Percentiles rank a stretch among this genome's conserved stretches.
These are phyloP conservation scores for Buphagus erythrorhynchus DNA, from an alignment of 2,797 vertebrate species.

Conservation along the genomic window DNA sequence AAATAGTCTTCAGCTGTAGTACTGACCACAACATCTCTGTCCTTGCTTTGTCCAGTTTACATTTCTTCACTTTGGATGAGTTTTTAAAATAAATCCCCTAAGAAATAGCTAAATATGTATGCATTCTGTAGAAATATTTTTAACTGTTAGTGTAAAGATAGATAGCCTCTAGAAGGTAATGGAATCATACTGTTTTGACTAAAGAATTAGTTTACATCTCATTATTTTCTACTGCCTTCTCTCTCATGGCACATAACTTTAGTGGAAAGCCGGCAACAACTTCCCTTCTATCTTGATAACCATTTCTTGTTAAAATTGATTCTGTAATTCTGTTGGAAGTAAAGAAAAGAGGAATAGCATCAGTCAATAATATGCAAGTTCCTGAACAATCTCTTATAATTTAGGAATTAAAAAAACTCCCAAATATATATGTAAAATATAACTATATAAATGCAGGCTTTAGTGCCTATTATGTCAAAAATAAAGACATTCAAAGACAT, in stretches of 20 bases:
- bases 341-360: not conserved
- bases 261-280: not conserved
- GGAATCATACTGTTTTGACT: not conserved
- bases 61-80: not conserved
- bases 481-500: not conserved
- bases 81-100: not conserved
- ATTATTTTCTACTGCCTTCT: not conserved
- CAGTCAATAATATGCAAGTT: not conserved
- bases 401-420: not conserved
- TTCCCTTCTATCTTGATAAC: not conserved
- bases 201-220: not conserved
- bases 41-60: not conserved
- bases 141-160: not conserved
- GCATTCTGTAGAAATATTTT: not conserved
- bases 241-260: not conserved
- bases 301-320: not conserved
- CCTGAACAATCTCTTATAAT: not conserved
- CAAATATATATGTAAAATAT: not conserved
- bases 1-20: not conserved
- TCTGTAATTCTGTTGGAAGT: not conserved
- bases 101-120: not conserved
- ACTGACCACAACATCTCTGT: not conserved
- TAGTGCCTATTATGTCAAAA: not conserved
- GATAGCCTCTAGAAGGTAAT: not conserved
- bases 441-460: not conserved